Evolutionary conservation across 35 echinoderm and acorn worm genomes (phyloP).

Genomic region (Hemicentrotus pulcherrimus): DNA sequence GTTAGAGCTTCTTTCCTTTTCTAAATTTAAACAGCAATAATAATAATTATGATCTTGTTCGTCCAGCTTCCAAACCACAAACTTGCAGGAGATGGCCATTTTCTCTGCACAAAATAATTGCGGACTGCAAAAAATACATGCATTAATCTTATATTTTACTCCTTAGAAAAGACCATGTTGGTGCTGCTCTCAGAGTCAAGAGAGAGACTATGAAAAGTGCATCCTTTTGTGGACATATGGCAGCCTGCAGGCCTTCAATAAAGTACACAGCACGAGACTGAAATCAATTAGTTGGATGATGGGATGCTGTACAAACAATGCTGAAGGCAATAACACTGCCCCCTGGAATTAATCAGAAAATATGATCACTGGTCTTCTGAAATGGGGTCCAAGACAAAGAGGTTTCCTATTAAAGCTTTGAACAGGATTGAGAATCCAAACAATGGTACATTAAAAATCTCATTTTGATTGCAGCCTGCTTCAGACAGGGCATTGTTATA

Average conservation of each 20-base stretch:
- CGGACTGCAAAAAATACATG: too few species aligned
- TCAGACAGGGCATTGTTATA: background rate
- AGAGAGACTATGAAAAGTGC: background rate
- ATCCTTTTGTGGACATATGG: background rate
- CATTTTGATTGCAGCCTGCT: background rate
- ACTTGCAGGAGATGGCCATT: too few species aligned
- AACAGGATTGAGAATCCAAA: background rate
- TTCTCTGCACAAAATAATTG: too few species aligned
- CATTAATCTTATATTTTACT: too few species aligned
- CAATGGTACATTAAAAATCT: background rate
- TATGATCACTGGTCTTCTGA: background rate
- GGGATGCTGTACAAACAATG: background rate
- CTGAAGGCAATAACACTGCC: constrained; percentile 9
- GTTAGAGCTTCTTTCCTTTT: too few species aligned
- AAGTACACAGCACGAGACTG: background rate
- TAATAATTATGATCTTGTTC: too few species aligned
- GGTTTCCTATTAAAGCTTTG: background rate
- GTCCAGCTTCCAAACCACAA: too few species aligned
- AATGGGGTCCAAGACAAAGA: background rate
- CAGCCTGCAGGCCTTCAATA: background rate
- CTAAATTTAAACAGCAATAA: too few species aligned
- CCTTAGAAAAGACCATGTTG: too few species aligned
- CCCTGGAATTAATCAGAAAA: constrained; percentile 17
- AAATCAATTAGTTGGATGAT: background rate
- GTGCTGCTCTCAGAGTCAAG: too few species aligned